phyloP scores from a whole-genome alignment of 2,797 vertebrate species.

The Gallinago nigripennis region DNA sequence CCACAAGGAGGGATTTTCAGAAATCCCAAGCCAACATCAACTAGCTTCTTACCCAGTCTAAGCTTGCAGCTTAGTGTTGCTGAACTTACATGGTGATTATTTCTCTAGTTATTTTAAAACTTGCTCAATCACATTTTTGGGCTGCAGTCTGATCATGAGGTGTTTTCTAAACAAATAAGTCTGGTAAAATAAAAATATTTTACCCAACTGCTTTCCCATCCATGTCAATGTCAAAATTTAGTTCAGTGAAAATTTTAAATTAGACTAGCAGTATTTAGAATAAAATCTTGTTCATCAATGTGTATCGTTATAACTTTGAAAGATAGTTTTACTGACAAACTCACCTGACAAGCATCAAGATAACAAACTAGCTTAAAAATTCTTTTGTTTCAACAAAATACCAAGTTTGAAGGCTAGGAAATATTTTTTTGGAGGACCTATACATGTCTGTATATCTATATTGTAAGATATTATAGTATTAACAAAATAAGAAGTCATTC shows the following conservation, averaged over 20 bases:
- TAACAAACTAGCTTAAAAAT: not conserved
- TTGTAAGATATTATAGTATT: not conserved
- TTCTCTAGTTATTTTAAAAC: not conserved
- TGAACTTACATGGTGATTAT: not conserved
- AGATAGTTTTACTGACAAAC: not conserved
- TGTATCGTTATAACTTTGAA: not conserved
- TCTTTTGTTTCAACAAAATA: not conserved
- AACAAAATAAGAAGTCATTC: not conserved
- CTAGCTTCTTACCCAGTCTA: not conserved
- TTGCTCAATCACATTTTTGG: not conserved
- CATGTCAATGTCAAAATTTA: not conserved
- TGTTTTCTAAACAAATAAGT: not conserved
- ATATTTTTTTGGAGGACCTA: accelerated
- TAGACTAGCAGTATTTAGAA: not conserved
- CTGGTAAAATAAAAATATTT: not conserved
- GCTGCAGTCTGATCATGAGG: not conserved
- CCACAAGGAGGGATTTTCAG: not conserved
- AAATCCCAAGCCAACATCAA: not conserved
- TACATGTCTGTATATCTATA: not conserved
- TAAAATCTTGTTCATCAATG: not conserved
- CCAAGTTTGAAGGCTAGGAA: not conserved
- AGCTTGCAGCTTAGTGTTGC: not conserved
- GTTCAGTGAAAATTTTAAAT: not conserved
- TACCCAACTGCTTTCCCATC: not conserved
- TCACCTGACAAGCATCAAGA: not conserved